Evolutionary conservation across 2,888 invertebrate genomes (phyloP).

Genomic region (Alsophila aescularia): DNA sequence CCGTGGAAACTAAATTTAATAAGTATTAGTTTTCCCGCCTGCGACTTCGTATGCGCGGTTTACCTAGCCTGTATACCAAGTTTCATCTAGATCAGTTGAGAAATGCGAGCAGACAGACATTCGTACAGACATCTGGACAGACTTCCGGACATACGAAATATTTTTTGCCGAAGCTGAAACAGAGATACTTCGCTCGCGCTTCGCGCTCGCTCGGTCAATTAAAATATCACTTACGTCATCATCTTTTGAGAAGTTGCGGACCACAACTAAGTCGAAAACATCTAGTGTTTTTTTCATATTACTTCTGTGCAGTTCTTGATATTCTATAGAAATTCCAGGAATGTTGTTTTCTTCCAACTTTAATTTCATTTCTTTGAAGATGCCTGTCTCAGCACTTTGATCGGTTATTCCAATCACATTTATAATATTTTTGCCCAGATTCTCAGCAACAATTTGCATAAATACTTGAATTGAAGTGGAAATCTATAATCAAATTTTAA

Average conservation of each 20-base stretch:
- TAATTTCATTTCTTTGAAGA: neutral
- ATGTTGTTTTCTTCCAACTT: neutral
- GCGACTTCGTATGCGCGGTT: too few species aligned
- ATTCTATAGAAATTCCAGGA: neutral
- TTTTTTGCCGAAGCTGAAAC: too few species aligned
- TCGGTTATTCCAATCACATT: neutral
- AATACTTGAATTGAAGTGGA: neutral
- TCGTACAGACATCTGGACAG: too few species aligned
- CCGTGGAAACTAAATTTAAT: too few species aligned
- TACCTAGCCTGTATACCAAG: too few species aligned
- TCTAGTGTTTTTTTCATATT: conserved; percentile 9
- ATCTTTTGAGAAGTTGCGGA: conserved; percentile 39
- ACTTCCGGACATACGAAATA: too few species aligned
- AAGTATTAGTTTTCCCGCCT: too few species aligned
- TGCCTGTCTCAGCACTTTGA: neutral
- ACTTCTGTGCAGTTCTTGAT: neutral
- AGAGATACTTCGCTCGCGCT: too few species aligned
- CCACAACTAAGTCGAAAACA: conserved; percentile 37
- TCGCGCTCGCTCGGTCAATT: too few species aligned
- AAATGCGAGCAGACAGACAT: too few species aligned
- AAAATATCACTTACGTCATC: conserved; percentile 34
- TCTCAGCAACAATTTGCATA: neutral
- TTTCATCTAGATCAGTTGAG: too few species aligned
- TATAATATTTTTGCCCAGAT: conserved; percentile 34
- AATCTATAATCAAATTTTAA: conserved; percentile 23